Conservation (phyloP, 1,140 invertebrate genomes). For the Plectrocnemia conspersa region DNA sequence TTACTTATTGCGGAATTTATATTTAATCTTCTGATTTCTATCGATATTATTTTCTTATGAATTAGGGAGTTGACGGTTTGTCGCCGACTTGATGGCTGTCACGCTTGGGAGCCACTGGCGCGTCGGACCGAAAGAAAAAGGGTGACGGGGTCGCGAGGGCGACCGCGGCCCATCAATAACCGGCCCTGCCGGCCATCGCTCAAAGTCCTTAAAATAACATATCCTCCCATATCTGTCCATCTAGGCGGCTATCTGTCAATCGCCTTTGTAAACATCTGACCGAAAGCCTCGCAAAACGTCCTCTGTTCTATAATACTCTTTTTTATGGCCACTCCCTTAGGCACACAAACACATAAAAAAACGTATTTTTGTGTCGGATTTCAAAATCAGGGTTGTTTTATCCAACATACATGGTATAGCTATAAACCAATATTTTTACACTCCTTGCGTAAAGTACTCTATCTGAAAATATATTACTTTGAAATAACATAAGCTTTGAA, state of each 20-base stretch:
- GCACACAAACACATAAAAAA: conserved; percentile 3
- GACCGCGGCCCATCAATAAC: conserved; percentile 27
- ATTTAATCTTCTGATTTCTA: too few species aligned
- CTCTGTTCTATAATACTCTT: background rate
- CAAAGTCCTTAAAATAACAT: conserved; percentile 27
- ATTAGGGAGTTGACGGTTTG: too few species aligned
- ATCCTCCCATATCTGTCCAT: conserved; percentile 25
- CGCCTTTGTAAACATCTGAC: conserved; percentile 24
- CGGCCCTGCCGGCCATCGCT: conserved; percentile 20
- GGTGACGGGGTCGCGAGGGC: conserved; percentile 23
- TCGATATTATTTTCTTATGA: too few species aligned
- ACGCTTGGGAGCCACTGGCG: conserved; percentile 8
- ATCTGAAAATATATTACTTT: too few species aligned
- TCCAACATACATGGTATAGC: too few species aligned
- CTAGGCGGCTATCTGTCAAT: conserved; percentile 24
- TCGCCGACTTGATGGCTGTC: too few species aligned
- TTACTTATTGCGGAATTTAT: too few species aligned
- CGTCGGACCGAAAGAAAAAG: conserved; percentile 15
- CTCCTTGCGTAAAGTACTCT: too few species aligned
- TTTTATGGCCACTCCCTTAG: background rate
- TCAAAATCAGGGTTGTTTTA: too few species aligned
- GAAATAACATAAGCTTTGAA: too few species aligned
- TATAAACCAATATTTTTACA: too few species aligned
- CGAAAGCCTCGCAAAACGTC: conserved; percentile 12
- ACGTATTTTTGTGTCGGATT: conserved; percentile 6